Evolutionary conservation across 2,113 vertebrate species (phyloP), one percentile per base, ranked within the genome.

Genomic region (Mus spicilegus): DNA sequence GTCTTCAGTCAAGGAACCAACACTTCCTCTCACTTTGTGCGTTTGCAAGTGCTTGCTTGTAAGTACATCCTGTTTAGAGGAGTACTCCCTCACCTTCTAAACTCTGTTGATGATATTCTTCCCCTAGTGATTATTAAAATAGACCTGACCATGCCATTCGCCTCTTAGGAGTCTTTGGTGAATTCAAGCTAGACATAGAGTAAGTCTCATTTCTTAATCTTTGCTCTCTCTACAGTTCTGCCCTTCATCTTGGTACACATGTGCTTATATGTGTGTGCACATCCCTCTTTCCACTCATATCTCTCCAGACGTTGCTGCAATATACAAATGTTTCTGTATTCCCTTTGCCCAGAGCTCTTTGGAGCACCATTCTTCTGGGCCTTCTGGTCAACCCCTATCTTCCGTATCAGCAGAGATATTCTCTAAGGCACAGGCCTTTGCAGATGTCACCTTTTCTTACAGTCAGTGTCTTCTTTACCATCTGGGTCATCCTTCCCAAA

Each of bases 21-120:
- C 22, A 28, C 26, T 67, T 61, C 39, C n/a, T 92, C 28, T 61
- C n/a, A 5, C 20, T 22, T 58, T 9, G 4, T 46, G 24, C 19
- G 0, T 49, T 39, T 63, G 16, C 20, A 11, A n/a, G 86, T 2
- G 5, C 63, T 84, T 22, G 3, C 14, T 3, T 72, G 51, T 42
- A 69, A 54, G 58, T 28, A 9, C 36, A 24, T 33, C 30, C 28
- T 54, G 20, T 89, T 76, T 9, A 2, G n/a, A 56, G n/a, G 19
- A 3, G 1, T n/a, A 3, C 3, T 28, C 24, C 1, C 4, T 11
- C 12, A 1, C 8, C 51, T 16, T 14, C n/a, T n/a, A 28, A 39
- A 8, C 28, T 82, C 33, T 67, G 93, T 72, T 51, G 65, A 82
- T 87, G 69, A 8, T 63, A n/a, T 56, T 76, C 56, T 49, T 24